These are phyloP conservation scores for Albula goreensis DNA, from an alignment of 2,113 vertebrate genomes.

Conservation along the genomic window DNA sequence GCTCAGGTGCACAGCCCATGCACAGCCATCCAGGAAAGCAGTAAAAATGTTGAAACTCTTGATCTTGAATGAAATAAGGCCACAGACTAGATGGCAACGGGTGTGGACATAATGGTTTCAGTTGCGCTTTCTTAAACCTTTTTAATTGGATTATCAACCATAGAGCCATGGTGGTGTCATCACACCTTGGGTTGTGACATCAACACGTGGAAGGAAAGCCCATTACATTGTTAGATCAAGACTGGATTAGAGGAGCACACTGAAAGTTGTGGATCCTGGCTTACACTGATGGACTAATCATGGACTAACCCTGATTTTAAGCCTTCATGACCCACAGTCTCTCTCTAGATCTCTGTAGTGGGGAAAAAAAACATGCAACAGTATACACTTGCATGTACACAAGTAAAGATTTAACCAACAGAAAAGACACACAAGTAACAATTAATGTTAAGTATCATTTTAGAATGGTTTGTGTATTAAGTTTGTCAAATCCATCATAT, in stretches of 20 bases:
- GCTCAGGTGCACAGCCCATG: neutral
- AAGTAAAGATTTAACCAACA: neutral
- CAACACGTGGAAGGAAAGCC: conserved; percentile 22
- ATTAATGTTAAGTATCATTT: neutral
- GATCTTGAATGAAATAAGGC: conserved; percentile 7
- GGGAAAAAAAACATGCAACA: too few relatives aligned
- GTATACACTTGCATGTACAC: too few relatives aligned
- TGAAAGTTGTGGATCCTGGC: neutral
- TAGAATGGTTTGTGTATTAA: neutral
- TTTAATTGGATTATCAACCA: conserved; percentile 34
- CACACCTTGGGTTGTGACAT: conserved; percentile 12
- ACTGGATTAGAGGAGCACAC: conserved; percentile 17
- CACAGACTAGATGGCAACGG: neutral
- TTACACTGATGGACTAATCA: neutral
- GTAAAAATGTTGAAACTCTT: neutral
- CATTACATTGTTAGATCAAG: conserved; percentile 33
- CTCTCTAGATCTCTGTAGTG: neutral
- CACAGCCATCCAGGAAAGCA: neutral
- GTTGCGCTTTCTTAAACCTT: conserved; percentile 15
- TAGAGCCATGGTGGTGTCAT: conserved; percentile 22
- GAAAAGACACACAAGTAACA: neutral
- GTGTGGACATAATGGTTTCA: neutral
- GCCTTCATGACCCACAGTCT: neutral
- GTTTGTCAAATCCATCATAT: neutral
- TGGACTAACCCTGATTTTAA: neutral